phyloP scores from a whole-genome alignment of 2,888 invertebrate genomes.

The Leptinotarsa haldemani region DNA sequence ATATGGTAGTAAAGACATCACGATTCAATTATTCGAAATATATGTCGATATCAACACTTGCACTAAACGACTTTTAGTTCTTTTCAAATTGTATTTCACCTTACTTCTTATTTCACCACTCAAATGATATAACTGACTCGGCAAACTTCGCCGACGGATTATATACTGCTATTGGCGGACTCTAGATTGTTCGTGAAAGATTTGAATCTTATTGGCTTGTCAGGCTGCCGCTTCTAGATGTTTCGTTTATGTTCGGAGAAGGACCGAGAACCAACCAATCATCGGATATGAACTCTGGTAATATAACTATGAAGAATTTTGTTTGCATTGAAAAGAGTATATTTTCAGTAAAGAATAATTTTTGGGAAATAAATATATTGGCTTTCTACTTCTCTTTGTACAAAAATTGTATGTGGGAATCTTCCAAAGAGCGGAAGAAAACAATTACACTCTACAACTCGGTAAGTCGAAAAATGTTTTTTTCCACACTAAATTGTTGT shows the following conservation, averaged over 20 bases:
- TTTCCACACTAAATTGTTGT: too few species aligned
- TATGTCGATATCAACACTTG: neutral
- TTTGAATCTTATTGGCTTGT: conserved; percentile 8
- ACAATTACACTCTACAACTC: too few species aligned
- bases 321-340: too few species aligned
- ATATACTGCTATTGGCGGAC: neutral
- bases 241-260: conserved; percentile 5
- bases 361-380: too few species aligned
- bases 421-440: too few species aligned
- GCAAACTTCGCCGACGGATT: neutral
- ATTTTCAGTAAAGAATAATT: too few species aligned
- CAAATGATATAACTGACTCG: neutral
- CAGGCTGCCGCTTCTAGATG: conserved; percentile 2
- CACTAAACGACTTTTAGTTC: neutral
- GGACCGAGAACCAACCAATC: neutral
- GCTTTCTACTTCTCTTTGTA: too few species aligned
- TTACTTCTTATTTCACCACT: too few species aligned
- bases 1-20: conserved; percentile 32
- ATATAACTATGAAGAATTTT: neutral
- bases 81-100: too few species aligned
- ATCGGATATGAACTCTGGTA: conserved; percentile 18
- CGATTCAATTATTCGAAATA: neutral
- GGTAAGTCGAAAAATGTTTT: too few species aligned
- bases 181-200: conserved; percentile 2
- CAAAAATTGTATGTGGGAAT: too few species aligned